Base-by-base conservation (phyloP, 2,797 vertebrate species). In the Gorsachius magnificus region DNA sequence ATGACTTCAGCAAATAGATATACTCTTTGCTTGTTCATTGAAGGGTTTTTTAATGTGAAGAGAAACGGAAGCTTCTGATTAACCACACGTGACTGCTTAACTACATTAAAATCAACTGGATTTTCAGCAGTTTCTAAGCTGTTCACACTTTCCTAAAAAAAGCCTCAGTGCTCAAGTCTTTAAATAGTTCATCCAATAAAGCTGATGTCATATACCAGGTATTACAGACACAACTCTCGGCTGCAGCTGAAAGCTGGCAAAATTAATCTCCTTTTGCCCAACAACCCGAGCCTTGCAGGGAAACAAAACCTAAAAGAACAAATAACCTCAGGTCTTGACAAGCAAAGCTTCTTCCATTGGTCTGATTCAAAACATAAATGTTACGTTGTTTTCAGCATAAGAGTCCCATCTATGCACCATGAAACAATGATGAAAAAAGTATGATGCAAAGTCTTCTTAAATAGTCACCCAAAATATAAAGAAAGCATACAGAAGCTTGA, bases 381-480 rank as follows among this genome's bases (percentile, higher is more conserved):
- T 35, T 36, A 81, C 1, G 28, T 17, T 33, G 72, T 20, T 81
- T 78, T 81, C 72, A 83, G 90, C 90, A 84, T 3, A 36, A 0
- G 0, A 93, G 41, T 83, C 46, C 22, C 64, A 57, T 51, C 86
- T 95, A 91, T 4, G 68, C 94, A 79, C 79, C 71, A 93, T 28
- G 2, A 80, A 64, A 81, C 45, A 63, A 93, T 4, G 68, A 77
- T 25, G 57, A 84, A 75, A 90, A 85, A 78, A 53, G 79, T 54
- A 53, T 31, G 87, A 89, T 60, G 95, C 70, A 51, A 38, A 88
- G 45, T 82, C 79, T 63, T 90, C 87, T 95, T 87, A 69, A 94
- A 91, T 13, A 95, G 72, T 95, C 89, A 92, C 91, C 84, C 82
- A 45, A 95, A 91, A 94, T 64, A 74, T 35, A 71, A 91, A 94